Evolutionary conservation across 1,140 invertebrate genomes (phyloP).

Genomic region (Cotesia chilonis): DNA sequence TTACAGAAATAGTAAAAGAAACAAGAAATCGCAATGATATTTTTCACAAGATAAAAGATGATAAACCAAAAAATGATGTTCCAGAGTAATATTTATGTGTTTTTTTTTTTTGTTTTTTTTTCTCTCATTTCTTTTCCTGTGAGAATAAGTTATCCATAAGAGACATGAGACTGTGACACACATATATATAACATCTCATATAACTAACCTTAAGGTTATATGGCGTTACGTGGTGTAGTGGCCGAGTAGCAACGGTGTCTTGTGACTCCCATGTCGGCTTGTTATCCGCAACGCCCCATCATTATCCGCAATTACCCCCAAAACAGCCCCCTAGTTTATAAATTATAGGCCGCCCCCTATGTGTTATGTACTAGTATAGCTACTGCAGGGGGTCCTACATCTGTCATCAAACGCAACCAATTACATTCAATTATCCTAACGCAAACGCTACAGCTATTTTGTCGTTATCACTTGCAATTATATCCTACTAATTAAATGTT

Average conservation of each 20-base stretch:
- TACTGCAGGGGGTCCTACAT: slow-evolving; percentile 36
- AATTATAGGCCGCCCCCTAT: slow-evolving; percentile 61
- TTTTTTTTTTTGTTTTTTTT: neutral
- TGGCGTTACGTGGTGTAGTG: slow-evolving; percentile 5
- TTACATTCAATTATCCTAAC: slow-evolving; percentile 43
- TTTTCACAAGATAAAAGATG: too few relatives aligned
- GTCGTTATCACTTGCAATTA: slow-evolving; percentile 7
- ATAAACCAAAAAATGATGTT: too few relatives aligned
- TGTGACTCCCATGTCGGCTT: slow-evolving; percentile 65
- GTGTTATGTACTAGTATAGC: slow-evolving; percentile 18
- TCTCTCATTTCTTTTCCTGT: too few relatives aligned
- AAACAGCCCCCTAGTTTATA: slow-evolving; percentile 65
- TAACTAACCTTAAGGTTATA: slow-evolving; percentile 34
- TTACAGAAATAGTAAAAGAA: neutral
- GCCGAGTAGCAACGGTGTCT: slow-evolving; percentile 49
- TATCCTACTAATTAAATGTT: slow-evolving; percentile 9
- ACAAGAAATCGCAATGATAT: too few relatives aligned
- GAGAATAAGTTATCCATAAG: slow-evolving; percentile 11
- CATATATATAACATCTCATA: slow-evolving; percentile 18
- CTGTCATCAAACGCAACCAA: slow-evolving; percentile 47
- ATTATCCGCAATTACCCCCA: slow-evolving; percentile 66
- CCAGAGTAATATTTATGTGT: neutral
- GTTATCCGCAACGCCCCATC: slow-evolving; percentile 64
- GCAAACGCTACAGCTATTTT: slow-evolving; percentile 27
- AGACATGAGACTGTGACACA: slow-evolving; percentile 16